phyloP scores from a whole-genome alignment of 1,140 invertebrate genomes.

The Trachymyrmex cornetzi region DNA sequence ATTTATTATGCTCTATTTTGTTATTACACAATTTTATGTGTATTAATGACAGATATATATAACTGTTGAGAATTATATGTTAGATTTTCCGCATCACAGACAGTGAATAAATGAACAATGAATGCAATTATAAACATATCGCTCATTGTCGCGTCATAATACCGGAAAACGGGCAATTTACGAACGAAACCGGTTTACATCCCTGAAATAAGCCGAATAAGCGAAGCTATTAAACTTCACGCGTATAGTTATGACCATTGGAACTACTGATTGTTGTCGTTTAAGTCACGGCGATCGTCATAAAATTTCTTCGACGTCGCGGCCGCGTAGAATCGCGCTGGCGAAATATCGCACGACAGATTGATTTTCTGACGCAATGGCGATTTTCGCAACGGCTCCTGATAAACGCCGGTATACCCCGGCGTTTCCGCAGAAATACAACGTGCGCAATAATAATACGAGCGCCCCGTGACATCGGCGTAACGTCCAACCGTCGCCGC shows the following conservation, averaged over 20 bases:
- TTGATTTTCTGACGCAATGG: conserved; percentile 65
- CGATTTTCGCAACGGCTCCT: conserved; percentile 57
- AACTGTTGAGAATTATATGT: background rate
- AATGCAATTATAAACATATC: conserved; percentile 28
- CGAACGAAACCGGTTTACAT: conserved; percentile 49
- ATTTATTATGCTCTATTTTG: background rate
- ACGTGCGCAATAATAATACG: conserved; percentile 61
- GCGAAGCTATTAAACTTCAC: conserved; percentile 24
- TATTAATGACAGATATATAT: background rate
- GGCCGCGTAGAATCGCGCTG: background rate
- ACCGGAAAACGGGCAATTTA: conserved; percentile 28
- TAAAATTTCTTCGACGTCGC: conserved; percentile 42
- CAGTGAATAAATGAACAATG: background rate
- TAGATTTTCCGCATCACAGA: background rate
- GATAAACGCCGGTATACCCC: background rate
- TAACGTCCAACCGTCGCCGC: conserved; percentile 74
- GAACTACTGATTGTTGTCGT: conserved; percentile 48
- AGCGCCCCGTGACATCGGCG: conserved; percentile 69
- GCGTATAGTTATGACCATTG: conserved; percentile 36
- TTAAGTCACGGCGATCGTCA: conserved; percentile 37
- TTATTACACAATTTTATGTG: background rate
- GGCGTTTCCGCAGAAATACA: conserved; percentile 65
- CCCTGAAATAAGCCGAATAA: conserved; percentile 50
- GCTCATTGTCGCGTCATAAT: conserved; percentile 3
- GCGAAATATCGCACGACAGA: conserved; percentile 45